A percentile compares a stretch with the other conserved stretches of the same genome.
Evolutionary conservation across 2,113 vertebrate genomes (phyloP).

Genomic region (Phylloscopus trochiloides): DNA sequence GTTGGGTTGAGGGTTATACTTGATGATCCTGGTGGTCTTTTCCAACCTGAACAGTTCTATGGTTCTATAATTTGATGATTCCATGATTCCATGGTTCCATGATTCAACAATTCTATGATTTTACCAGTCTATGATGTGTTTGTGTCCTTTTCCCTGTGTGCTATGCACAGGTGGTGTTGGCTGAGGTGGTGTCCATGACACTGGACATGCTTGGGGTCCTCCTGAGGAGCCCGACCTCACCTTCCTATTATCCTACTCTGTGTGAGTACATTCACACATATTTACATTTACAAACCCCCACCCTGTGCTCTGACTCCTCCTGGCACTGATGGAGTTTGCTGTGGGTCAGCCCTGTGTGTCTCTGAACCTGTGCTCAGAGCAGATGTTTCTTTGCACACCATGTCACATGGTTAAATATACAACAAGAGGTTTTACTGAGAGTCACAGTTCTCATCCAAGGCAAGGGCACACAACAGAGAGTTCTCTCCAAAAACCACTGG

Average conservation of each 20-base stretch:
- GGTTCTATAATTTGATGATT: neutral
- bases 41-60: neutral
- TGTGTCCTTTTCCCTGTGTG: neutral
- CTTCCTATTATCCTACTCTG: accelerated
- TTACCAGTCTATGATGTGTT: accelerated
- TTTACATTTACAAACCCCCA: neutral
- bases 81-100: neutral
- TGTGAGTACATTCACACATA: neutral
- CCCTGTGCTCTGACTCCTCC: neutral
- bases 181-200: neutral
- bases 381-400: neutral
- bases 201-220: neutral
- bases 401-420: accelerated
- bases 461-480: neutral
- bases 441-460: neutral
- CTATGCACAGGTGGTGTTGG: neutral
- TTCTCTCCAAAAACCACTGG: neutral
- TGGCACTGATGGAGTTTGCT: neutral
- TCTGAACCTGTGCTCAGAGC: neutral
- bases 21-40: neutral
- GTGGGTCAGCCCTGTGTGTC: neutral
- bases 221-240: accelerated
- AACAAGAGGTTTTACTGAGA: neutral
- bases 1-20: neutral
- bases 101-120: neutral